Evolutionary conservation across 2,888 invertebrate species (phyloP).

Genomic region (Furcula furcula): DNA sequence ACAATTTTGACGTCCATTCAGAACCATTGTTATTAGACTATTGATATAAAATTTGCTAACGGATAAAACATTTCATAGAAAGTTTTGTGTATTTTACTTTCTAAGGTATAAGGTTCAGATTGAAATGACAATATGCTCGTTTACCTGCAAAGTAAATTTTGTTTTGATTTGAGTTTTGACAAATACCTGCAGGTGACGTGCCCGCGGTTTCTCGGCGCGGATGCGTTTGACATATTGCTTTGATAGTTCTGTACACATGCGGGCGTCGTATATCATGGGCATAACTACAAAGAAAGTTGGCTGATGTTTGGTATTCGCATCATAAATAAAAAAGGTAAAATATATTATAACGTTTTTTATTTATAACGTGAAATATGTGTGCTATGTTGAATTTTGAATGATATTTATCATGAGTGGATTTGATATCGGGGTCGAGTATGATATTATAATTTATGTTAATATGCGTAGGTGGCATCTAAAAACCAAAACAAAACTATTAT

Average conservation of each 20-base stretch:
- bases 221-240: slow-evolving; percentile 76
- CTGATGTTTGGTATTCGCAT: slow-evolving; percentile 18
- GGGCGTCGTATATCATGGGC: slow-evolving; percentile 61
- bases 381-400: neutral
- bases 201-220: slow-evolving; percentile 63
- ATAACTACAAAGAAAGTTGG: slow-evolving; percentile 32
- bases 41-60: slow-evolving; percentile 62
- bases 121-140: slow-evolving; percentile 18
- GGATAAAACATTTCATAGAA: slow-evolving; percentile 25
- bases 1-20: slow-evolving; percentile 47
- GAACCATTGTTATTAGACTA: slow-evolving; percentile 66
- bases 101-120: slow-evolving; percentile 29
- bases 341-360: neutral
- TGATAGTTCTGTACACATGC: slow-evolving; percentile 61
- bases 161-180: slow-evolving; percentile 68
- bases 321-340: slow-evolving; percentile 10
- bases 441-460: no score
- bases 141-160: slow-evolving; percentile 29
- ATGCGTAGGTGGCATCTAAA: no score
- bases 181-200: slow-evolving; percentile 79
- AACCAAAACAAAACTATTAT: no score
- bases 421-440: no score
- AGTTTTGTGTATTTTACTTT: slow-evolving; percentile 3
- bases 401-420: neutral
- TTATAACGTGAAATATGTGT: neutral